Percentiles rank a stretch among this genome's conserved stretches.
phyloP scores from a whole-genome alignment of 1,140 invertebrate genomes.

The Camponotus floridanus region DNA sequence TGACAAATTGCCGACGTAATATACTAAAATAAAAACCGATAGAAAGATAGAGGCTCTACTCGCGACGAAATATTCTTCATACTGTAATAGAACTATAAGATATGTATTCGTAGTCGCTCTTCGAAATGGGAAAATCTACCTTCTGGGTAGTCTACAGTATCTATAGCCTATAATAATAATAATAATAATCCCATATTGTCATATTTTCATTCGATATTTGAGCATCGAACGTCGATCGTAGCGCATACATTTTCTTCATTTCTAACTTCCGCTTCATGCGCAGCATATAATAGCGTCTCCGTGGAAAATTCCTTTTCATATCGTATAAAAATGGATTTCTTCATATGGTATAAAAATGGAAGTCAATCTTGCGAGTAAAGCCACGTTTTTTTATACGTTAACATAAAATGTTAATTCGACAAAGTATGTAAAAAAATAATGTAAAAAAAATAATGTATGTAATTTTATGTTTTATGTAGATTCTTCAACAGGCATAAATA shows the following conservation, averaged over 20 bases:
- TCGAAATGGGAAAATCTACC: slow-evolving; percentile 5
- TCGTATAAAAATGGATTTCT: slow-evolving; percentile 33
- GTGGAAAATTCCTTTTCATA: slow-evolving; percentile 34
- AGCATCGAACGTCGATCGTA: slow-evolving; percentile 17
- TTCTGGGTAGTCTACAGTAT: not conserved
- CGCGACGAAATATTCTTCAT: not conserved
- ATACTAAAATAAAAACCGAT: not conserved
- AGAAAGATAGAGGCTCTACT: not conserved
- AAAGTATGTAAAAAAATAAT: slow-evolving; percentile 39
- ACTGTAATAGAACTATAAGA: slow-evolving; percentile 32
- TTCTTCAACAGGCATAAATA: not conserved
- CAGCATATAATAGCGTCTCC: slow-evolving; percentile 28
- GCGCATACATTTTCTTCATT: slow-evolving; percentile 34
- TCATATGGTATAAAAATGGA: slow-evolving; percentile 26
- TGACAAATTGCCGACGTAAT: not conserved
- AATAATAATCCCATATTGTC: slow-evolving; percentile 38
- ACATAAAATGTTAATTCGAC: slow-evolving; percentile 45
- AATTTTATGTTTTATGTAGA: slow-evolving; percentile 1
- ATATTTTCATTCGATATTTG: slow-evolving; percentile 42
- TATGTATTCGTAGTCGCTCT: slow-evolving; percentile 6
- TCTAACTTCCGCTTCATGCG: slow-evolving; percentile 38
- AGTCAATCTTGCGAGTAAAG: slow-evolving; percentile 9
- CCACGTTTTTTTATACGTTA: slow-evolving; percentile 12
- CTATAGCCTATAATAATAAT: slow-evolving; percentile 44
- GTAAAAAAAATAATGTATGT: slow-evolving; percentile 30